Evolutionary conservation across 2,113 vertebrate genomes (phyloP), one percentile per base, ranked within the genome.

Genomic region (Pelusios castaneus): DNA sequence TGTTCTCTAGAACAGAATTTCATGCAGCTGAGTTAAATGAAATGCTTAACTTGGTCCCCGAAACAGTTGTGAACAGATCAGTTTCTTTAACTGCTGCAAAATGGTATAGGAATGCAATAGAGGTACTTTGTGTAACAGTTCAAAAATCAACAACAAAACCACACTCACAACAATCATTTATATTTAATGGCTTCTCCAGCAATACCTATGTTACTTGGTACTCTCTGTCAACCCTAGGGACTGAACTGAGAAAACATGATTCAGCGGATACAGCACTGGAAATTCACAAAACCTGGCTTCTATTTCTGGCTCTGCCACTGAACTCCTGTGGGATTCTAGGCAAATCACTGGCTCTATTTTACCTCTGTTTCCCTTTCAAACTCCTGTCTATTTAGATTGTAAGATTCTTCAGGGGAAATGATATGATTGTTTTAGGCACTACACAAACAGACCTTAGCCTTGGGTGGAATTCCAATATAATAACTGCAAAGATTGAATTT

Each of bases 91-190:
- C 45, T 94, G 12, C 58, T 95, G 75, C n/a, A 94, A 96, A 93
- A 95, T 89, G 51, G 81, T 93, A 90, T 21, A 83, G 88, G 21
- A 76, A 43, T 76, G 24, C 12, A 45, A 29, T 45, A 76, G 79
- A 91, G 80, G 94, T 95, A 96, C 94, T 85, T 49, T 70, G 91
- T 94, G 79, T 88, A 16, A 41, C 34, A 70, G 81, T 91, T 79
- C 82, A 80, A 90, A 90, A 89, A 84, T 0, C n/a, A 87, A 88
- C n/a, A n/a, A n/a, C n/a, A n/a, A n/a, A n/a, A n/a, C n/a, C n/a
- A n/a, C n/a, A n/a, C n/a, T n/a, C n/a, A n/a, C n/a, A n/a, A n/a
- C n/a, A n/a, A n/a, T n/a, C n/a, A 76, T 29, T 45, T 43, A 24
- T 45, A 45, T 24, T 45, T 76, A 76, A 8, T 76, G 73, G 24